Evolutionary conservation across 2,113 vertebrate genomes (phyloP), one percentile per base, ranked within the genome.

Genomic region (Callionymus lyra): DNA sequence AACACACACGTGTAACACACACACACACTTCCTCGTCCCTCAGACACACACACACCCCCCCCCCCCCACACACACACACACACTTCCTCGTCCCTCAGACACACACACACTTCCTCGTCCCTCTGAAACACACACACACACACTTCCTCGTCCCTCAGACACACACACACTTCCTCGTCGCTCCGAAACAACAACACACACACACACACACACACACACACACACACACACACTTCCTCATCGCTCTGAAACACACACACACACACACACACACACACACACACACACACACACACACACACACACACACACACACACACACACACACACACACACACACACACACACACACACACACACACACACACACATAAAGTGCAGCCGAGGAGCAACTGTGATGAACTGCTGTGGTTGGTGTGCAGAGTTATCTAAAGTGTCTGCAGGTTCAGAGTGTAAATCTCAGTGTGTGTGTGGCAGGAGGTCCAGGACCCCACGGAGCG

Each of bases 321-420:
- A n/a, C n/a, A n/a, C n/a, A n/a, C n/a, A n/a, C n/a, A 46, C 38
- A 39, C 19, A 35, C 34, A 31, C 21, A 12, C 37, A 14, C 17
- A 12, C 36, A 47, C 35, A 47, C 32, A 21, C 31, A 42, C 15
- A 31, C 15, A 39, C n/a, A 21, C n/a, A 6, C n/a, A n/a, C n/a
- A 34, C 37, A 34, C 16, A 12, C 9, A 2, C 44, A 49, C 33
- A 52, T 53, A 63, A 59, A 59, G 45, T 43, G 36, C 47, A 60
- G 47, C 17, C 43, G 4, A n/a, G 18, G 19, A 47, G 40, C 3
- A 6, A 44, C 42, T 6, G 2, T 47, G 41, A 63, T 65, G 53
- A 62, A 50, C 66, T 55, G 38, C 50, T 57, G 15, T 59, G 59
- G 58, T 64, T 59, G 56, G 44, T 31, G 38, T 41, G 38, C 37